phyloP scores from a whole-genome alignment of 2,797 vertebrate genomes.

The Helostoma temminkii region DNA sequence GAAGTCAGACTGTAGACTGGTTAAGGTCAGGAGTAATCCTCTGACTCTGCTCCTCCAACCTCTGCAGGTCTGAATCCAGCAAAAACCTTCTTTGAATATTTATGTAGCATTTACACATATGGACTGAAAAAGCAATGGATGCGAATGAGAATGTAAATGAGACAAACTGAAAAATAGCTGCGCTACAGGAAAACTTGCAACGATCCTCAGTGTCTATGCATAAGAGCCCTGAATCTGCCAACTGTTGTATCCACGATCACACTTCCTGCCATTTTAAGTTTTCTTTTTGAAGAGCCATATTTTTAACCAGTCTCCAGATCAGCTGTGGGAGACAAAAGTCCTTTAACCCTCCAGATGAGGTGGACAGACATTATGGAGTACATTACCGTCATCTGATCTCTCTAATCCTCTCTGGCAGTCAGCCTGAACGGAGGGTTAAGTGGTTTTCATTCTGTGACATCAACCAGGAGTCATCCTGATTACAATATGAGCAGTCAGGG shows the following conservation, averaged over 20 bases:
- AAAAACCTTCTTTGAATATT: too few species aligned
- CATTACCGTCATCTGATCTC: constrained; percentile 74
- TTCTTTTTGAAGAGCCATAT: too few species aligned
- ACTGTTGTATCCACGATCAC: too few species aligned
- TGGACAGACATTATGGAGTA: constrained; percentile 42
- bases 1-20: background rate
- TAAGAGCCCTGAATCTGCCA: too few species aligned
- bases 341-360: constrained; percentile 32
- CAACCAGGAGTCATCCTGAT: constrained; percentile 67
- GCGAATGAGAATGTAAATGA: too few species aligned
- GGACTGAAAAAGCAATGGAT: too few species aligned
- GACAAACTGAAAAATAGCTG: too few species aligned
- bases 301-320: constrained; percentile 6
- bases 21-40: constrained; percentile 42
- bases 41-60: background rate
- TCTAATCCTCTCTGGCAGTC: constrained; percentile 68
- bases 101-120: too few species aligned
- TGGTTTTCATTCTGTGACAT: constrained; percentile 77
- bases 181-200: too few species aligned
- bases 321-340: constrained; percentile 35
- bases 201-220: too few species aligned
- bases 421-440: constrained; percentile 74
- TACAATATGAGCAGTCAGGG: constrained; percentile 30
- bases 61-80: too few species aligned
- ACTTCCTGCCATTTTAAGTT: too few species aligned